Evolutionary conservation across 2,888 invertebrate genomes (phyloP), one percentile per base, ranked within the genome.

Genomic region (Liopterus haemorrhoidalis): DNA sequence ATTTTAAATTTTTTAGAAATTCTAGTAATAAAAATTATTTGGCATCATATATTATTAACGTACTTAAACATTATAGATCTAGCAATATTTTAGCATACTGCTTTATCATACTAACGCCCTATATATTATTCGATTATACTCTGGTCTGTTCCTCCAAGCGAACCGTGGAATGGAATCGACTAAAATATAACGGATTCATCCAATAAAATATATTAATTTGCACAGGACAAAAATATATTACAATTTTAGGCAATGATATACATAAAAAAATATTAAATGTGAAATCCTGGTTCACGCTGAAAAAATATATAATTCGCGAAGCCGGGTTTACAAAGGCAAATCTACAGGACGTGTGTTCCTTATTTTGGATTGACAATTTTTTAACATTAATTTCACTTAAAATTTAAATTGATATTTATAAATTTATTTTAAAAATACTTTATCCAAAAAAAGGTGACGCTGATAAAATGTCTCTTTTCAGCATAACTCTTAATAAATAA

Each of bases 261-360:
- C 45, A 45, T 31, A 39, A 45, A 45, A 45, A 39, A 42, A 42
- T 42, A 42, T 31, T 14, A 31, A 41, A 38, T 44, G 25, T 32
- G 30, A 53, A 48, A 52, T 52, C 57, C 55, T 49, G 53, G 49
- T 58, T 57, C 57, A 57, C 57, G 54, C 52, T 51, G 48, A 47
- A 58, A 63, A 61, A 64, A 62, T 59, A 60, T 60, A 59, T 57
- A 56, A 59, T 54, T 54, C 60, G 59, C 59, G 57, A 59, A 59
- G 58, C 60, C 56, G 54, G 59, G 53, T 56, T 58, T 57, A 57
- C 54, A 58, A 63, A 63, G 63, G 63, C 62, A 63, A 60, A 59
- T 59, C 55, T 57, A 57, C 58, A 58, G 58, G 56, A 54, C 52
- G 52, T 54, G 41, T 46, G 41, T 37, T 38, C 42, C 16, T 30